phyloP scores from a whole-genome alignment of 1,140 invertebrate genomes.

The Atta texana region DNA sequence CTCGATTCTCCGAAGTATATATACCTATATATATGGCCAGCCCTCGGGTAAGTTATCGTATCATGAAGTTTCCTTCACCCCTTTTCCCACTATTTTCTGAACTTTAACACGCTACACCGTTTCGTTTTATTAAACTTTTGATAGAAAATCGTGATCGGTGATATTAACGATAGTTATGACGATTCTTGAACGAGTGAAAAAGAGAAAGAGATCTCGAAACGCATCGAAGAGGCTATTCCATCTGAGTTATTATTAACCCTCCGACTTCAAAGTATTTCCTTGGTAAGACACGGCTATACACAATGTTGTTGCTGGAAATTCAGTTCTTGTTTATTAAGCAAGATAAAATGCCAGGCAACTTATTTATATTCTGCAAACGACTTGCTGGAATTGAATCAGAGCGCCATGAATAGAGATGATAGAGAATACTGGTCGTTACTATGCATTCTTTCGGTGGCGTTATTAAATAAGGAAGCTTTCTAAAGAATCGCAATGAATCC shows the following conservation, averaged over 20 bases:
- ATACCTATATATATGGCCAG: constrained; percentile 10
- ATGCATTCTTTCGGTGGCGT: constrained; percentile 27
- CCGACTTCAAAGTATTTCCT: neutral
- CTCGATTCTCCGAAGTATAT: constrained; percentile 28
- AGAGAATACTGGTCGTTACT: constrained; percentile 14
- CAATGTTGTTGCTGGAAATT: constrained; percentile 22
- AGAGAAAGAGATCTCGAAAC: neutral
- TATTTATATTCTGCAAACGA: constrained; percentile 56
- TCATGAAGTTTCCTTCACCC: constrained; percentile 41
- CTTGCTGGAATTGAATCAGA: constrained; percentile 46
- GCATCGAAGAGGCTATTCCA: neutral
- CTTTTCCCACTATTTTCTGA: neutral
- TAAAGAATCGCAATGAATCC: constrained; percentile 44
- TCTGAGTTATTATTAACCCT: constrained; percentile 37
- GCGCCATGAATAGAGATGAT: constrained; percentile 46
- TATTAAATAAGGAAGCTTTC: constrained; percentile 47
- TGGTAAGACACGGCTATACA: neutral
- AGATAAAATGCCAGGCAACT: constrained; percentile 34
- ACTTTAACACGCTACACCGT: constrained; percentile 32
- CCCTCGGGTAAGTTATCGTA: constrained; percentile 60
- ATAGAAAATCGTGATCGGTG: constrained; percentile 61
- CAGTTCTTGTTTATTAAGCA: constrained; percentile 47
- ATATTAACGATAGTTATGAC: constrained; percentile 62
- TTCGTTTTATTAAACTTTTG: constrained; percentile 60
- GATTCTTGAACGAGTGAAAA: constrained; percentile 6